Evolutionary conservation across 2,797 vertebrate species (phyloP).

Genomic region (Craterocephalus amniculus): DNA sequence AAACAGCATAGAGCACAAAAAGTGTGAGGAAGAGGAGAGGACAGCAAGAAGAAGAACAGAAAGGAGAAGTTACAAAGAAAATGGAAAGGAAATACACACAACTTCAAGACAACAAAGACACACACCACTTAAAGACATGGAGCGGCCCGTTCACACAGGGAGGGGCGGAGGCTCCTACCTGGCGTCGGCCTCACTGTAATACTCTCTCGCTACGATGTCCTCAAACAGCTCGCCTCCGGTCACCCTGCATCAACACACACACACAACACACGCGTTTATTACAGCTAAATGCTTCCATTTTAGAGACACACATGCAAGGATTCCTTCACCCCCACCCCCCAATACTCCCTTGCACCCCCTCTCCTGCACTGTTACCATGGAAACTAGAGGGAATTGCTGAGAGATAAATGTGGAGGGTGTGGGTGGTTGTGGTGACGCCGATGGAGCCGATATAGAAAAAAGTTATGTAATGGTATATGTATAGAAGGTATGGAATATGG

Average conservation of each 20-base stretch:
- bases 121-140: constrained; percentile 28
- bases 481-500: constrained; percentile 12
- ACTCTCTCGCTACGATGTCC: constrained; percentile 98
- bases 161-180: constrained; percentile 83
- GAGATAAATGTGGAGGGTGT: constrained; percentile 61
- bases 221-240: constrained; percentile 98
- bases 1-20: constrained; percentile 4
- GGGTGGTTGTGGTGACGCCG: constrained; percentile 46
- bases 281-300: neutral
- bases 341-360: constrained; percentile 15
- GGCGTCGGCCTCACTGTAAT: constrained; percentile 98
- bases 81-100: neutral
- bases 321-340: constrained; percentile 13
- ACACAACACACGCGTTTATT: constrained; percentile 24
- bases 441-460: constrained; percentile 52
- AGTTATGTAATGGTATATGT: constrained; percentile 63
- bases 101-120: constrained; percentile 37
- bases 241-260: constrained; percentile 81
- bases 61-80: constrained; percentile 16
- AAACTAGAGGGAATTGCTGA: constrained; percentile 68
- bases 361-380: constrained; percentile 69
- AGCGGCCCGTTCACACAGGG: constrained; percentile 16
- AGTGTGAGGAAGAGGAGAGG: constrained; percentile 1
- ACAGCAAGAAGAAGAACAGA: constrained; percentile 3
- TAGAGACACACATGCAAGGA: constrained; percentile 16